phyloP scores from a whole-genome alignment of 2,797 vertebrate species.

The Diplodus sargus region DNA sequence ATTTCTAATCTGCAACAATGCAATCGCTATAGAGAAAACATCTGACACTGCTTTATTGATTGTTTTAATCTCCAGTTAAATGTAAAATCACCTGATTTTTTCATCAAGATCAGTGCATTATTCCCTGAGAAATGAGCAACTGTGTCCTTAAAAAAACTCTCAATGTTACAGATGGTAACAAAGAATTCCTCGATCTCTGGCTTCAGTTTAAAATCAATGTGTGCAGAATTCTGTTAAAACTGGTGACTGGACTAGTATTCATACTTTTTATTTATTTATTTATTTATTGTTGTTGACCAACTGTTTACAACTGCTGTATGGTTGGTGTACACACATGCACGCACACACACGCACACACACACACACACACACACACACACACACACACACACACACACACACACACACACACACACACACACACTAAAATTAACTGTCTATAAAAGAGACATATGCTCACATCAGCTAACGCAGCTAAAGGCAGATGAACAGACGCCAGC shows the following conservation, averaged over 20 bases:
- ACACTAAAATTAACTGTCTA: conserved; percentile 15
- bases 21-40: too few species aligned
- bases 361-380: neutral
- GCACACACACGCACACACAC: neutral
- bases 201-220: neutral
- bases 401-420: neutral
- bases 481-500: conserved; percentile 17
- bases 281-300: neutral
- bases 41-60: too few species aligned
- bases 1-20: neutral
- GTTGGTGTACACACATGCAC: neutral
- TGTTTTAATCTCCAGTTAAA: neutral
- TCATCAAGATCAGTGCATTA: too few species aligned
- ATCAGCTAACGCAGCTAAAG: conserved; percentile 14
- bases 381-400: neutral
- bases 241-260: neutral
- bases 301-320: neutral
- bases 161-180: too few species aligned
- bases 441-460: conserved; percentile 22
- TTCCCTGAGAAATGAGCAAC: too few species aligned
- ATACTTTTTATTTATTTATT: too few species aligned
- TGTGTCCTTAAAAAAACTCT: too few species aligned
- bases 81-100: too few species aligned
- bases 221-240: conserved; percentile 5
- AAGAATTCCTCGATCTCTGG: too few species aligned